phyloP scores from a whole-genome alignment of 2,888 invertebrate species.

The Aspidapion aeneum region DNA sequence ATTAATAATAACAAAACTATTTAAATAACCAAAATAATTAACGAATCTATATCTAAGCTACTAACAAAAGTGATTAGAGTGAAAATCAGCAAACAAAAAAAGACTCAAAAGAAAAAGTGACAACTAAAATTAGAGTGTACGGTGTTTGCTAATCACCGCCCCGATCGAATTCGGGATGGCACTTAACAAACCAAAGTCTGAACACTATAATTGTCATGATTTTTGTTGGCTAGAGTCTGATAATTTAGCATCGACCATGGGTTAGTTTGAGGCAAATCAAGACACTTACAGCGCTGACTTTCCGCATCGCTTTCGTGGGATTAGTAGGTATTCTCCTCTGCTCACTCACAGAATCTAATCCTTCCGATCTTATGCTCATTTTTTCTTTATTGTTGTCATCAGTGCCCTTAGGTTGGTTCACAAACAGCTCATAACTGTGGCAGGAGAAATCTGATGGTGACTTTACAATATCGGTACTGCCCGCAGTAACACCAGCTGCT shows the following conservation, averaged over 20 bases:
- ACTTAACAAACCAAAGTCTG: constrained; percentile 40
- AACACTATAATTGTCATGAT: constrained; percentile 52
- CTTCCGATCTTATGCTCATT: constrained; percentile 82
- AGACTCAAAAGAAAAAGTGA: constrained; percentile 28
- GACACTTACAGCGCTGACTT: constrained; percentile 90
- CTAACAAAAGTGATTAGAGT: constrained; percentile 6
- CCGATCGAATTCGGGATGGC: constrained; percentile 17
- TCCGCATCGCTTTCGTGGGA: constrained; percentile 66
- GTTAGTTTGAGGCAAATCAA: constrained; percentile 36
- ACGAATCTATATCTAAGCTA: not conserved
- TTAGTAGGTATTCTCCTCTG: constrained; percentile 58
- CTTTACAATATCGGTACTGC: constrained; percentile 71
- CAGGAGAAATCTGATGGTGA: constrained; percentile 91
- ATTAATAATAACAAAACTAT: constrained; percentile 16
- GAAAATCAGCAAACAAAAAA: constrained; percentile 22
- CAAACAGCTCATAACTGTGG: constrained; percentile 89
- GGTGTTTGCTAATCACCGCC: constrained; percentile 33
- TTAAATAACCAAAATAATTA: not conserved
- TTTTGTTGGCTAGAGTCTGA: constrained; percentile 38
- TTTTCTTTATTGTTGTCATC: constrained; percentile 87
- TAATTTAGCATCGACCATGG: constrained; percentile 27
- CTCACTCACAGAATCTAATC: constrained; percentile 89
- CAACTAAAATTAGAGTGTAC: constrained; percentile 35
- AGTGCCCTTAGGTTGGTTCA: constrained; percentile 83
- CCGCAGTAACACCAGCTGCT: constrained; percentile 61